Evolutionary conservation across 2,797 vertebrate species (phyloP).

Genomic region (Acridotheres tristis): DNA sequence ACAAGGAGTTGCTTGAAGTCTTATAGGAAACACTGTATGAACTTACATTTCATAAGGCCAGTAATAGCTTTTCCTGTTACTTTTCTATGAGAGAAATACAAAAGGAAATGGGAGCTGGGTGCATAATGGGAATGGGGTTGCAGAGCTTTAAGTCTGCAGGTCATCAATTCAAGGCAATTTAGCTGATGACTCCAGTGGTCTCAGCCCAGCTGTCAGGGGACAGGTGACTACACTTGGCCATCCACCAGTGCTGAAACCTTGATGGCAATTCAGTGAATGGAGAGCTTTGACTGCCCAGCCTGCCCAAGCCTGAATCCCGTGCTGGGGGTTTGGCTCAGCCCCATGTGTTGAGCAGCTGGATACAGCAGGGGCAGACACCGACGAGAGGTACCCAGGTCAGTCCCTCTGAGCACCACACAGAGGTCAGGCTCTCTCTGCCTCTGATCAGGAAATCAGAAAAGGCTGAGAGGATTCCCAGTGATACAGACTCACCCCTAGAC

Average conservation of each 20-base stretch:
- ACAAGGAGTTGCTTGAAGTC: constrained; percentile 51
- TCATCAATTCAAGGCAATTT: constrained; percentile 29
- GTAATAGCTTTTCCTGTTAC: constrained; percentile 68
- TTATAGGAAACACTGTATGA: constrained; percentile 38
- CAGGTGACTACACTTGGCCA: not conserved
- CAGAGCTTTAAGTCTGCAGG: constrained; percentile 6
- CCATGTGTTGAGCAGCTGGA: constrained; percentile 23
- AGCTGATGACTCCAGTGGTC: constrained; percentile 14
- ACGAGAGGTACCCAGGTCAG: not conserved
- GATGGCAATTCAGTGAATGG: not conserved
- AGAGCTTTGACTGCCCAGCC: not conserved
- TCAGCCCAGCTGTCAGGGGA: not conserved
- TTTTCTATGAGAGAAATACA: constrained; percentile 56
- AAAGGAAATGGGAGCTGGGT: constrained; percentile 29
- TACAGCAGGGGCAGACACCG: not conserved
- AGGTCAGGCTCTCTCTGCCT: not conserved
- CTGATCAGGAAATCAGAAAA: not conserved
- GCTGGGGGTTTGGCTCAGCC: not conserved
- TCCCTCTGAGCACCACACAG: not conserved
- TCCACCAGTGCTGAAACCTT: not conserved
- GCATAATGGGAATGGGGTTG: not conserved
- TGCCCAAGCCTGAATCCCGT: not conserved
- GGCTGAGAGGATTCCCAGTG: not conserved
- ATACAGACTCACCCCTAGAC: not conserved
- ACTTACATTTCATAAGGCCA: constrained; percentile 44